Base-by-base conservation (phyloP, 2,113 vertebrate species). In the Ia io region DNA sequence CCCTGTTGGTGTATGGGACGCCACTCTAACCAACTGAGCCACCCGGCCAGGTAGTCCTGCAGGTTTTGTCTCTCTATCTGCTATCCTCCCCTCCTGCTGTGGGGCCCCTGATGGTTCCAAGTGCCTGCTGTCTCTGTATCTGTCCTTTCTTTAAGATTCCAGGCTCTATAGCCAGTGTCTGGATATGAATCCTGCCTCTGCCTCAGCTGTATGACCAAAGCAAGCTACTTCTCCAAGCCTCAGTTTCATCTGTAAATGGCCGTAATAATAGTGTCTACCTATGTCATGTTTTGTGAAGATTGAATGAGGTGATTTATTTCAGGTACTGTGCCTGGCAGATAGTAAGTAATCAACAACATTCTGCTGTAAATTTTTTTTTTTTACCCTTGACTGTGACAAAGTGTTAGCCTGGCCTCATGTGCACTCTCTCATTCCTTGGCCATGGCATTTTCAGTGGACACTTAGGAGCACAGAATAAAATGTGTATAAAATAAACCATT, bases 381-480 rank as follows among this genome's bases (percentile, higher is more conserved):
- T 77, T 65, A 49, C 69, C 8, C 35, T 47, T 30, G 17, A 11
- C 40, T 74, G 6, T n/a, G 22, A n/a, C 32, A 42, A 32, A 44
- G 44, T 11, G 11, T 13, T 49, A 13, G 11, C 7, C 22, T 49
- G n/a, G 5, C 47, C 7, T 88, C 20, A 22, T 44, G 22, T 6
- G 6, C 13, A 16, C 83, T 77, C 65, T 93, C 17, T 69, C 82
- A 53, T 35, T 92, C 37, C 32, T 91, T 35, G 35, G 53, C 32
- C 74, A 80, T 74, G 20, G 35, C 71, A 37, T 92, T 76, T 87
- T 88, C 71, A 56, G 17, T 69, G 51, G 25, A 49, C 23, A 83
- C 56, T 35, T 82, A 28, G 22, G 17, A 91, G 74, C 71, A 71
- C 67, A 63, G 56, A 94, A 77, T 88, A 95, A 95, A 93, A 71